These are phyloP conservation scores for Chionis minor DNA, from an alignment of 2,113 vertebrate genomes.

Conservation along the genomic window DNA sequence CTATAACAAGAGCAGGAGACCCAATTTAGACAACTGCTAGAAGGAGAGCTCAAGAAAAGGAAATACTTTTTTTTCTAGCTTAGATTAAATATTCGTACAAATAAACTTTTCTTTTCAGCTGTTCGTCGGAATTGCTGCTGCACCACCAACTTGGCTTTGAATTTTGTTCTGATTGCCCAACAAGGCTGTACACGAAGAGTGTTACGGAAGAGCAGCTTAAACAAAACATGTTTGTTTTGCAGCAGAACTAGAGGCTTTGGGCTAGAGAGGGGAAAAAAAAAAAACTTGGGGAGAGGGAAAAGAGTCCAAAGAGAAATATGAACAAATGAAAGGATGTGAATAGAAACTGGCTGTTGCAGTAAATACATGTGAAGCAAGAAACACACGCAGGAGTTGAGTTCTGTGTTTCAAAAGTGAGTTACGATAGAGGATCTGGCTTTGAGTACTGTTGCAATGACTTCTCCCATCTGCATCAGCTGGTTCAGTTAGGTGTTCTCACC, in stretches of 20 bases:
- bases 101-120: conserved; percentile 73
- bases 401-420: background rate
- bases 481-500: background rate
- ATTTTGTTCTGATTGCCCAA: conserved; percentile 67
- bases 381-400: background rate
- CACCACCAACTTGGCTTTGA: conserved; percentile 71
- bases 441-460: background rate
- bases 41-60: conserved; percentile 62
- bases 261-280: background rate
- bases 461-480: background rate
- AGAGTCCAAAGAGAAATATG: background rate
- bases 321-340: background rate
- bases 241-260: conserved; percentile 39
- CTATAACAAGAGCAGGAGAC: conserved; percentile 70
- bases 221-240: conserved; percentile 67
- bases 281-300: background rate
- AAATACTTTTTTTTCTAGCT: conserved; percentile 61
- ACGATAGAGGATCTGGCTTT: background rate
- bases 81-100: conserved; percentile 73
- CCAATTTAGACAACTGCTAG: conserved; percentile 68
- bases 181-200: conserved; percentile 41
- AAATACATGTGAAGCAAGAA: background rate
- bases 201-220: conserved; percentile 61
- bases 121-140: conserved; percentile 70
- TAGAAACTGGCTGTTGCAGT: background rate